Base-by-base conservation (phyloP, 1,140 invertebrate species). In the Zaprionus davidi region DNA sequence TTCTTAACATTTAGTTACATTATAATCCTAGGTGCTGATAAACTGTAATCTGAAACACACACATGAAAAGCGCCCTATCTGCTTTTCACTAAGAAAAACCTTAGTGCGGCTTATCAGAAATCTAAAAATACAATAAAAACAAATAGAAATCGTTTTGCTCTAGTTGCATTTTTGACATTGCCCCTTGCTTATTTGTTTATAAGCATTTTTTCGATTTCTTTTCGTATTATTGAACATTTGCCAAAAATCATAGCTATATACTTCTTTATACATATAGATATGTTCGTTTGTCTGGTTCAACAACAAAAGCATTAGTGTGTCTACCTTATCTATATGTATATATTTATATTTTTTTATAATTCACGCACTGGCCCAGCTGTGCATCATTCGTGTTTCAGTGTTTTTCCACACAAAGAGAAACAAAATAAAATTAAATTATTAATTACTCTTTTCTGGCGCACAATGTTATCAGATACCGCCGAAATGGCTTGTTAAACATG, bases 101-200 rank as follows among this genome's bases (percentile, higher is more conserved):
- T 46, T 46, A 46, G 9, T 11, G 31, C 1, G 46, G 17, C 46
- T 74, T 74, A 74, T 57, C 49, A 34, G 4, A 31, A 17, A 38
- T 31, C 65, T 58, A 75, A 24, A 57, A 12, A 57, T 34, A 49
- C n/a, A 22, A 66, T 13, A 34, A 53, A 41, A 41, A 36, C 20
- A 36, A 31, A 41, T 60, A 31, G 9, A 34, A 28, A 36, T 31
- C 7, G 57, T 62, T 63, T 15, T 38, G 44, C 28, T 56, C 11
- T 57, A 34, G 31, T 13, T 85, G 82, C 79, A 85, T 72, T 76
- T 31, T 65, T 85, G 82, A 85, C 82, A 85, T 86, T 85, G 82
- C 22, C 70, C 71, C 34, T 58, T 60, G 49, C 58, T 59, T 63
- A 55, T 62, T 81, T 79, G 75, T 72, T 71, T 78, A 72, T 76